A percentile compares a stretch with the other conserved stretches of the same genome.
Conservation (phyloP, 2,888 invertebrate genomes). For the Drosophila histrio region DNA sequence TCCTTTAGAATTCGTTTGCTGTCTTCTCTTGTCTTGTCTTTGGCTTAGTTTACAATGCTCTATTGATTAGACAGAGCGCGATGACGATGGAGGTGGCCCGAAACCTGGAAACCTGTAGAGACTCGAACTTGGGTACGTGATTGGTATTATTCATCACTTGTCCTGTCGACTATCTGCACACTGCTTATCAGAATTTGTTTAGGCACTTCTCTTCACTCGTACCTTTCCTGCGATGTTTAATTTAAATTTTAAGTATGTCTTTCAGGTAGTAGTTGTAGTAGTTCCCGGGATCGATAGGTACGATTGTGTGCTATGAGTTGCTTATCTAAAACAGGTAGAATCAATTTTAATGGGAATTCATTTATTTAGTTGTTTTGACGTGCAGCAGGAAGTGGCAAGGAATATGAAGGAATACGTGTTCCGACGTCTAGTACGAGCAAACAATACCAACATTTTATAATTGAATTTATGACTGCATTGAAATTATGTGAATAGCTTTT, state of each 20-base stretch:
- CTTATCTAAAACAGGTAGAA: conserved; percentile 70
- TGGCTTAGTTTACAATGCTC: conserved; percentile 75
- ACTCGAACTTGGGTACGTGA: conserved; percentile 61
- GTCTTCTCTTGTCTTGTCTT: conserved; percentile 55
- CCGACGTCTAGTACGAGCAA: conserved; percentile 18
- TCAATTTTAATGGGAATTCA: conserved; percentile 57
- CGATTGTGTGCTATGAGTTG: too few species aligned
- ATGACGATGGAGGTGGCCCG: conserved; percentile 44
- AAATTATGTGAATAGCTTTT: conserved; percentile 47
- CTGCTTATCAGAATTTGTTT: conserved; percentile 74
- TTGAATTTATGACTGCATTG: conserved; percentile 66
- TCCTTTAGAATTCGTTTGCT: conserved; percentile 65
- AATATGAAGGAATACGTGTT: conserved; percentile 28
- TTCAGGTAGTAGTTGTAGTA: conserved; percentile 51
- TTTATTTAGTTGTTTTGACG: conserved; percentile 62
- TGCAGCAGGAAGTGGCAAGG: conserved; percentile 28
- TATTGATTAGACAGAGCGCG: conserved; percentile 65
- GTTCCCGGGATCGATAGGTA: conserved; percentile 7
- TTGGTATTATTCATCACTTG: conserved; percentile 81
- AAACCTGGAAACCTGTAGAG: neutral
- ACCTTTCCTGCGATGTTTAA: conserved; percentile 56
- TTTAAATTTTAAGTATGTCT: conserved; percentile 75
- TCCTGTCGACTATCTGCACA: conserved; percentile 52
- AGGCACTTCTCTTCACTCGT: conserved; percentile 44
- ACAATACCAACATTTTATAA: conserved; percentile 54